phyloP scores from a whole-genome alignment of 2,797 vertebrate genomes.

The Coregonus suidteri region DNA sequence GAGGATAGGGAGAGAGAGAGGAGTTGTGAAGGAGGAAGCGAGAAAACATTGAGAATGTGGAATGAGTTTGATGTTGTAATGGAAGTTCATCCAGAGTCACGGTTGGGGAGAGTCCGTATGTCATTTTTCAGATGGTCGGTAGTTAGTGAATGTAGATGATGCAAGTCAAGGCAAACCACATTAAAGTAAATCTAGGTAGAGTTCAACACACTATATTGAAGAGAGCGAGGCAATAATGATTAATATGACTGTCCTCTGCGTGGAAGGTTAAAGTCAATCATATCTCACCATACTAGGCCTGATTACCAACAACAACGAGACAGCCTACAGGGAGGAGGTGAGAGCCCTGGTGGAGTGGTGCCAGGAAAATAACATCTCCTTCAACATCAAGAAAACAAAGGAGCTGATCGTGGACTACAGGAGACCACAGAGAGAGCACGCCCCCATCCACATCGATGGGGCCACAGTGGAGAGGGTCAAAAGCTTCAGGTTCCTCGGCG shows the following conservation, averaged over 20 bases:
- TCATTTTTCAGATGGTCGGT: background rate
- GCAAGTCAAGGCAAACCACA: background rate
- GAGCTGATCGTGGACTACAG: no score
- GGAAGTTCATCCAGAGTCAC: background rate
- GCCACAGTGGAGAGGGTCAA: no score
- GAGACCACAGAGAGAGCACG: no score
- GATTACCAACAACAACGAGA: no score
- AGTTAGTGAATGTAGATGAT: background rate
- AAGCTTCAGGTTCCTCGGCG: no score
- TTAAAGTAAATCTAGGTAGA: background rate
- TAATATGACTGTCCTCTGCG: background rate
- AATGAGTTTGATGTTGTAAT: conserved; percentile 1
- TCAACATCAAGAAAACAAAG: no score
- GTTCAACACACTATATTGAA: background rate
- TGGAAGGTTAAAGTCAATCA: background rate
- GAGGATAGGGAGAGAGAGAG: background rate
- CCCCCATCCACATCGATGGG: no score
- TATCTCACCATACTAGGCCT: background rate
- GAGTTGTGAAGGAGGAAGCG: conserved; percentile 11
- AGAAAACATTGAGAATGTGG: conserved; percentile 6
- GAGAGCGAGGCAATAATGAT: background rate
- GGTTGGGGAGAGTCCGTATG: background rate
- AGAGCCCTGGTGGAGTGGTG: no score
- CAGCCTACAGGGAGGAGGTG: no score
- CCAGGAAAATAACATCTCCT: no score